These are phyloP conservation scores for Decapterus maruadsi DNA, from an alignment of 2,797 vertebrate species.

Conservation along the genomic window DNA sequence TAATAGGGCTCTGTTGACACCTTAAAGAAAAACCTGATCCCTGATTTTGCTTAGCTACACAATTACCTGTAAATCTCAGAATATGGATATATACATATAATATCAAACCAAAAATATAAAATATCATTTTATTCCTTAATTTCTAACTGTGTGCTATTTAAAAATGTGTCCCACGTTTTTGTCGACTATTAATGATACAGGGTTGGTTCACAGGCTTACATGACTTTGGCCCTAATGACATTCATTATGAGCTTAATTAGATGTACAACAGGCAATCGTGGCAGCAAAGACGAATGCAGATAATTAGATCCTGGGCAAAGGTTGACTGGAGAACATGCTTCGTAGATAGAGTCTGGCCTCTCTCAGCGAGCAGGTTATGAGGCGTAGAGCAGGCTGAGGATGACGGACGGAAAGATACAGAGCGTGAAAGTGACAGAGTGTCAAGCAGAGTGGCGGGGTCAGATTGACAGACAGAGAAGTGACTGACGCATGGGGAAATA, in stretches of 20 bases:
- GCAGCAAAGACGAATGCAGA: slow-evolving; percentile 30
- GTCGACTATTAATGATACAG: neutral
- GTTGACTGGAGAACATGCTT: slow-evolving; percentile 35
- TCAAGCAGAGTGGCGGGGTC: slow-evolving; percentile 2
- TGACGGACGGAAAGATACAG: slow-evolving; percentile 6
- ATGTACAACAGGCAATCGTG: slow-evolving; percentile 25
- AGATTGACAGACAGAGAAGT: neutral
- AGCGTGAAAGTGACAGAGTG: slow-evolving; percentile 16
- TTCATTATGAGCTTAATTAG: slow-evolving; percentile 61
- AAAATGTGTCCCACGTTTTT: slow-evolving; percentile 7
- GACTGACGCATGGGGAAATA: neutral
- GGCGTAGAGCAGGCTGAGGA: neutral
- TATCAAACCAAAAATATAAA: neutral
- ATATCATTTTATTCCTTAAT: neutral
- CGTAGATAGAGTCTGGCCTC: neutral
- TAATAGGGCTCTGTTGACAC: neutral
- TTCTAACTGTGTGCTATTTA: neutral
- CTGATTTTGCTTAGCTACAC: neutral
- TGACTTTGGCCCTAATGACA: slow-evolving; percentile 35
- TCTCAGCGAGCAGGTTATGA: slow-evolving; percentile 11
- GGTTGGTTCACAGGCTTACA: slow-evolving; percentile 18
- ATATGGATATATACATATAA: neutral
- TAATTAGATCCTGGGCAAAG: slow-evolving; percentile 45
- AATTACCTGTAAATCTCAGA: no score
- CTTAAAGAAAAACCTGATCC: neutral